Conservation (phyloP, 1,140 invertebrate species). For the Drosophila dunni region DNA sequence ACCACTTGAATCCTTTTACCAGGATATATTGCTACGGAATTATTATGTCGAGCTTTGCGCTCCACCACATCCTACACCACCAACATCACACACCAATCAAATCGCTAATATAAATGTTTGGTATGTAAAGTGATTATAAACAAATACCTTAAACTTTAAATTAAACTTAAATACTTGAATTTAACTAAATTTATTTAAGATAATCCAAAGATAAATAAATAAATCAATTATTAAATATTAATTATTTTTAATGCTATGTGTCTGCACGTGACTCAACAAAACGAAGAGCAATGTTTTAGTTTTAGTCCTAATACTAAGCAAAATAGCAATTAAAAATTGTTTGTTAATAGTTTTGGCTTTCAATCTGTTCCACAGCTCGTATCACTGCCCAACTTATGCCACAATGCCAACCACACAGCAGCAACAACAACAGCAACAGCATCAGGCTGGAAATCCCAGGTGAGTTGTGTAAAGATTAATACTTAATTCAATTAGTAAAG, state of each 20-base stretch:
- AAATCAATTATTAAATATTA: slow-evolving; percentile 8
- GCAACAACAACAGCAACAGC: slow-evolving; percentile 61
- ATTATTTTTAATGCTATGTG: slow-evolving; percentile 64
- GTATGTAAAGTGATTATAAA: slow-evolving; percentile 75
- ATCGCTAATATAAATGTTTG: slow-evolving; percentile 83
- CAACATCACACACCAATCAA: slow-evolving; percentile 83
- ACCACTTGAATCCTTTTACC: slow-evolving; percentile 84
- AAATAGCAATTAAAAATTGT: neutral
- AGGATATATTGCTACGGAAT: slow-evolving; percentile 83
- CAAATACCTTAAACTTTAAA: slow-evolving; percentile 44
- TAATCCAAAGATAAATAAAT: slow-evolving; percentile 26
- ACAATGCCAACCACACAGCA: slow-evolving; percentile 72
- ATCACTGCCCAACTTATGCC: slow-evolving; percentile 81
- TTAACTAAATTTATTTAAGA: slow-evolving; percentile 47
- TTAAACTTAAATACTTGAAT: slow-evolving; percentile 24
- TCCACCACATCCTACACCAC: slow-evolving; percentile 82
- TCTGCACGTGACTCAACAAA: slow-evolving; percentile 69
- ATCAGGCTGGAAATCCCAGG: slow-evolving; percentile 63
- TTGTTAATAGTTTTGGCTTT: slow-evolving; percentile 34
- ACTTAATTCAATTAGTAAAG: too few species aligned
- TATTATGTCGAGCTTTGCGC: slow-evolving; percentile 81
- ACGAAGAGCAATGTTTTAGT: slow-evolving; percentile 28
- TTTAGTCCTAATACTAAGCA: slow-evolving; percentile 3
- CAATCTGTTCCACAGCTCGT: slow-evolving; percentile 68
- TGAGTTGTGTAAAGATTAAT: slow-evolving; percentile 27